Evolutionary conservation across 37 sponge, comb jelly and placozoan species (phyloP), one percentile per base, ranked within the genome.

Genomic region (Oscarella lobularis): DNA sequence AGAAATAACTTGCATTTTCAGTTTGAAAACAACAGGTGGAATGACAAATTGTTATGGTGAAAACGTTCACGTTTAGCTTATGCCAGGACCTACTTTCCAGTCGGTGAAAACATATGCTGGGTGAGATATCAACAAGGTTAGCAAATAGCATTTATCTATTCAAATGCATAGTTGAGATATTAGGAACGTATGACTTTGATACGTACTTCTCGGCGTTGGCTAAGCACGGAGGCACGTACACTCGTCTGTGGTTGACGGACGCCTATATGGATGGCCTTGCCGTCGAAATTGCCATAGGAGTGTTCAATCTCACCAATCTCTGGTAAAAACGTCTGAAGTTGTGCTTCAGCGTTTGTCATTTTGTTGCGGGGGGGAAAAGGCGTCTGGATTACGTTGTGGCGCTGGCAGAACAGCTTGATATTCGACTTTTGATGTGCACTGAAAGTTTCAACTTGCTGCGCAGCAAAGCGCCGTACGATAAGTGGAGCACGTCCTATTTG

Each of bases 221-320:
- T 2, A 35, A 39, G 2, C 31, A 38, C 1, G 76, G 76, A 30
- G 76, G 41, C 39, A 75, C 39, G 55, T 75, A 75, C 41, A 60
- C 76, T 2, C 65, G 76, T 30, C 76, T 75, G 76, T 75, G 76
- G 76, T 60, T 75, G 1, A 75, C 76, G 31, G 76, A 75, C 67
- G 39, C 2, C 31, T 1, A 2, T 2, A 54, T 41, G 76, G 76
- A 75, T 75, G 76, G 39, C 34, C 76, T 75, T 3, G 76, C 76
- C 34, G 76, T 75, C 1, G 60, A 75, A 2, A 41, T 75, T 31
- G 29, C 31, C n/a, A 32, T 75, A 30, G 76, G 60, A 38, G 41
- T 54, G 34, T 41, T 39, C 29, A 75, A 39, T 39, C 67, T 75
- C 30, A 31, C 41, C 3, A 39, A 75, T 39, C 3, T 39, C 33